Evolutionary conservation across 2,888 invertebrate species (phyloP).

Genomic region (Rotaria socialis): DNA sequence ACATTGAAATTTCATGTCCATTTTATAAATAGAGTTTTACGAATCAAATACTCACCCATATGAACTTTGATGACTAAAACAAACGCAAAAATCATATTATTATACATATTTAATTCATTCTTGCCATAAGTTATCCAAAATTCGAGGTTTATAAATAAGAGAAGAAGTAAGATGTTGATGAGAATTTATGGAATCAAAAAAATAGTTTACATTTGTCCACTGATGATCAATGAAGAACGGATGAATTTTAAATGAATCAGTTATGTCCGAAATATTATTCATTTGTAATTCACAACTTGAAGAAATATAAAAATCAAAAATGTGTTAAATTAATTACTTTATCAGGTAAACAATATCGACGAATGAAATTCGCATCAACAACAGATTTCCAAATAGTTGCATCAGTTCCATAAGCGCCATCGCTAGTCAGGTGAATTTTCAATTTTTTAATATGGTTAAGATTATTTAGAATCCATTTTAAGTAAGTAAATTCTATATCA

Average conservation of each 20-base stretch:
- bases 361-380: too few relatives aligned
- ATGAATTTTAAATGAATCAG: background rate
- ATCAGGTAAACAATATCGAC: too few relatives aligned
- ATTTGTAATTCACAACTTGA: background rate
- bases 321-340: background rate
- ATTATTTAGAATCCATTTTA: too few relatives aligned
- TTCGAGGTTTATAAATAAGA: background rate
- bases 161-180: background rate
- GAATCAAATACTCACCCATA: background rate
- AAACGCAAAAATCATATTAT: background rate
- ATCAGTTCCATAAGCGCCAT: too few relatives aligned
- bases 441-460: too few relatives aligned
- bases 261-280: background rate
- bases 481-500: too few relatives aligned
- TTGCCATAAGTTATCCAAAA: background rate
- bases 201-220: background rate
- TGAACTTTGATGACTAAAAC: background rate
- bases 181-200: background rate
- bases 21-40: too few relatives aligned
- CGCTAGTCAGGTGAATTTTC: too few relatives aligned
- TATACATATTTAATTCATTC: background rate
- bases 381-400: too few relatives aligned
- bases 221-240: background rate
- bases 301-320: background rate
- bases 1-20: too few relatives aligned